A percentile compares a stretch with the other conserved stretches of the same genome.
Conservation (phyloP, 2,797 vertebrate genomes). For the Eleutherodactylus coqui region DNA sequence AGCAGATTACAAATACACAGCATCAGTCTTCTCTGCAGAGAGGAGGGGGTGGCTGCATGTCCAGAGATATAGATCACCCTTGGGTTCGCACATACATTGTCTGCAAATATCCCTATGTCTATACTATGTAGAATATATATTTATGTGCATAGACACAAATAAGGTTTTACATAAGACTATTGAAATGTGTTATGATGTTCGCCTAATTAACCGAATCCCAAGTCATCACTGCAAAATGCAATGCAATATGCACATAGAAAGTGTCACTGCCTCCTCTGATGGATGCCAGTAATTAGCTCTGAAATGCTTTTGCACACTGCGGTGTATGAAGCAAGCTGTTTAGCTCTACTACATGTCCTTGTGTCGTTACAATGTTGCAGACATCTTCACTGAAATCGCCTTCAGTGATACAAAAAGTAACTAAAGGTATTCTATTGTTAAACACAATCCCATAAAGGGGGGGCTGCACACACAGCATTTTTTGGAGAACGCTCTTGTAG, state of each 20-base stretch:
- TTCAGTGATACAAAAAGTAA: neutral
- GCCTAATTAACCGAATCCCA: neutral
- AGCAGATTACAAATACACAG: conserved; percentile 61
- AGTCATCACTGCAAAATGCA: neutral
- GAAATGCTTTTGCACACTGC: neutral
- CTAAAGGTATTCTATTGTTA: neutral
- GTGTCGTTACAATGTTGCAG: neutral
- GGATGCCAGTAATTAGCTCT: neutral
- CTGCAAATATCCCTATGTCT: neutral
- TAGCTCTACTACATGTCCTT: neutral
- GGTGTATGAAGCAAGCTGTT: neutral
- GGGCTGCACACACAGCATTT: too few species aligned
- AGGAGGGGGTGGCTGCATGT: conserved; percentile 26
- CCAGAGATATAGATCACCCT: conserved; percentile 14
- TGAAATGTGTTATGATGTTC: neutral
- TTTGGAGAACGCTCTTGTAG: too few species aligned
- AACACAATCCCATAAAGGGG: too few species aligned
- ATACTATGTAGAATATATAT: neutral
- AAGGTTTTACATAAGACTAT: too few species aligned
- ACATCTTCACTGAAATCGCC: neutral
- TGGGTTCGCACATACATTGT: neutral
- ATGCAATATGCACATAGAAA: neutral
- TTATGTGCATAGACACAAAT: neutral
- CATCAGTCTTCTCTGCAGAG: conserved; percentile 58
- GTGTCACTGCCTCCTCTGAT: neutral